Conservation (phyloP, 2,888 invertebrate genomes). For the Trypoxylon attenuatum region DNA sequence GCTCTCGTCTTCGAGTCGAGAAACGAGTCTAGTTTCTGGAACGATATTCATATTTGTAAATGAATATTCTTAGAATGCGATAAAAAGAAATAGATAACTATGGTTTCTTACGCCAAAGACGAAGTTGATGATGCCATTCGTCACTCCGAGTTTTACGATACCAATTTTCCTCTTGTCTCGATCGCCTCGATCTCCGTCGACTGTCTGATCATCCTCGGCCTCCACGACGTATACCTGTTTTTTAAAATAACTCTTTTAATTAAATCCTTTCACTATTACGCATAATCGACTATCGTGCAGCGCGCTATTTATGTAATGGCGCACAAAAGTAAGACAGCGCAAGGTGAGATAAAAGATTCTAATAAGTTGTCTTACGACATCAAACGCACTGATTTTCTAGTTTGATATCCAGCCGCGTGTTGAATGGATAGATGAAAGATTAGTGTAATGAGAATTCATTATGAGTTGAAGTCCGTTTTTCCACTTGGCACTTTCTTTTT, state of each 20-base stretch:
- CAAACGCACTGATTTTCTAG: not conserved
- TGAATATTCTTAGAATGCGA: not conserved
- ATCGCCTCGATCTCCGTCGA: constrained; percentile 77
- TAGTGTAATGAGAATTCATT: not conserved
- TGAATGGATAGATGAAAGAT: not conserved
- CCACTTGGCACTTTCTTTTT: not conserved
- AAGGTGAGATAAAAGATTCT: not conserved
- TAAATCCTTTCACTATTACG: not conserved
- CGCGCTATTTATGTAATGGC: not conserved
- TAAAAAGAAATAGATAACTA: too few relatives aligned
- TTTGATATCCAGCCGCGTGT: not conserved
- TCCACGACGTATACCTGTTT: constrained; percentile 67
- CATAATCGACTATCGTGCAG: not conserved
- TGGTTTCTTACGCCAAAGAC: constrained; percentile 84
- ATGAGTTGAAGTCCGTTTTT: not conserved
- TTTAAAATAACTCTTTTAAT: not conserved
- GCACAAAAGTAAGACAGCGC: not conserved
- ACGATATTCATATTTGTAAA: not conserved
- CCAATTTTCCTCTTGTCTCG: constrained; percentile 87
- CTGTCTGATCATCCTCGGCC: constrained; percentile 73
- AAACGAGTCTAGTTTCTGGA: constrained; percentile 88
- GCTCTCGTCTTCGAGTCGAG: constrained; percentile 87
- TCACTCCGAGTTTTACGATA: constrained; percentile 82
- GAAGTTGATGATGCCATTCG: constrained; percentile 87
- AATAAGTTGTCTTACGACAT: not conserved